Evolutionary conservation across 2,888 invertebrate genomes (phyloP).

Genomic region (Ophioninae sp.): DNA sequence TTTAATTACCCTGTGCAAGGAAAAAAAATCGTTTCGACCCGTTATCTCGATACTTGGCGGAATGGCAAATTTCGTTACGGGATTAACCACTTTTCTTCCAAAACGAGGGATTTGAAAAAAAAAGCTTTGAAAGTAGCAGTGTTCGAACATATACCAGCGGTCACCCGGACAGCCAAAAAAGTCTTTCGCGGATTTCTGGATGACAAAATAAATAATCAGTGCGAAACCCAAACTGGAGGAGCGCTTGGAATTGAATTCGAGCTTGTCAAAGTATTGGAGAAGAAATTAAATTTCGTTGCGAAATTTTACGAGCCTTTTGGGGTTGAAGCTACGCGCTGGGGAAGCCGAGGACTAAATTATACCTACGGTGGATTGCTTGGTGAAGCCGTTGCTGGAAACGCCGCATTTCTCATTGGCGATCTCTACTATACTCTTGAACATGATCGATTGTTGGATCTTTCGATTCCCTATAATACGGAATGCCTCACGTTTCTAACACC

Average conservation of each 20-base stretch:
- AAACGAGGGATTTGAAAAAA: conserved; percentile 77
- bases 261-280: conserved; percentile 85
- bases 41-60: conserved; percentile 87
- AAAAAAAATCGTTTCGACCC: conserved; percentile 83
- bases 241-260: conserved; percentile 86
- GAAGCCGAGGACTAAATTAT: conserved; percentile 84
- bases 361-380: conserved; percentile 88
- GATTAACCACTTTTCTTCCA: conserved; percentile 77
- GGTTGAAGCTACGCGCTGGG: conserved; percentile 86
- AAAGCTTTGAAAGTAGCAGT: conserved; percentile 83
- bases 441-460: conserved; percentile 87
- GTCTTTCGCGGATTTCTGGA: conserved; percentile 21
- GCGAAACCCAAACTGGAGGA: conserved; percentile 35
- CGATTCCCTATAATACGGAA: conserved; percentile 90
- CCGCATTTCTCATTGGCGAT: conserved; percentile 90
- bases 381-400: conserved; percentile 86
- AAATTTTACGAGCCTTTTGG: conserved; percentile 86
- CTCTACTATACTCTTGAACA: conserved; percentile 88
- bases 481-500: conserved; percentile 93
- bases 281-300: conserved; percentile 88
- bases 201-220: background rate
- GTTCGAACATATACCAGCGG: conserved; percentile 87
- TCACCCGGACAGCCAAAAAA: conserved; percentile 80
- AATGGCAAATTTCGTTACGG: conserved; percentile 84
- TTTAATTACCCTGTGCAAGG: conserved; percentile 88